Evolutionary conservation across 2,113 vertebrate genomes (phyloP).

Genomic region (Urocynchramus pylzowi): DNA sequence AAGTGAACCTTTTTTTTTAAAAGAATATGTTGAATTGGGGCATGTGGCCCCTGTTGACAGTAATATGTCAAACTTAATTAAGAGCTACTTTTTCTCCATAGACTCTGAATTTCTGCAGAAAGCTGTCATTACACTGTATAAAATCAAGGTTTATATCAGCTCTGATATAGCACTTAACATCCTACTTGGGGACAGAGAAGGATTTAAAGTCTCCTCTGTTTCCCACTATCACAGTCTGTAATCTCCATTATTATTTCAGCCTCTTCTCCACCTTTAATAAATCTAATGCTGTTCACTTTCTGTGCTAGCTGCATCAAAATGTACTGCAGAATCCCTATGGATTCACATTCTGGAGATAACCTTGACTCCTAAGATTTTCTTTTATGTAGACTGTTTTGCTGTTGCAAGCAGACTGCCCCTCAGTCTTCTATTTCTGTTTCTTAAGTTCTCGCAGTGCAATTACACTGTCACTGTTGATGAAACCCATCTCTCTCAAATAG

Average conservation of each 20-base stretch:
- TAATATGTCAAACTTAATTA: neutral
- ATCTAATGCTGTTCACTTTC: neutral
- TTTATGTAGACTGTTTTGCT: neutral
- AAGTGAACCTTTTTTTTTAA: neutral
- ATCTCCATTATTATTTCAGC: conserved; percentile 11
- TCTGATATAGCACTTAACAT: neutral
- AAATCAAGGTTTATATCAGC: neutral
- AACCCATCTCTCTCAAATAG: neutral
- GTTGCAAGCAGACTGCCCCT: neutral
- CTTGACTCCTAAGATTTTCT: neutral
- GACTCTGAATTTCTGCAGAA: neutral
- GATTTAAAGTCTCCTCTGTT: neutral
- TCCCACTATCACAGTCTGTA: neutral
- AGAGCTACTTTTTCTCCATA: neutral
- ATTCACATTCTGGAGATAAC: neutral
- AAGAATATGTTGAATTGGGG: neutral
- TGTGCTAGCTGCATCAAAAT: conserved; percentile 12
- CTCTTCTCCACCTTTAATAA: neutral
- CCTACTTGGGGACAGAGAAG: neutral
- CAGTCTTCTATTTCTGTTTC: conserved; percentile 10
- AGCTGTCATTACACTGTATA: neutral
- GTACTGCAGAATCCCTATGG: neutral
- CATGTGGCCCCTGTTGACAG: neutral
- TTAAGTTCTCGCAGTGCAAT: neutral
- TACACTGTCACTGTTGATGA: neutral